Conservation (phyloP, 2,888 invertebrate genomes). For the Hyposoter didymator region DNA sequence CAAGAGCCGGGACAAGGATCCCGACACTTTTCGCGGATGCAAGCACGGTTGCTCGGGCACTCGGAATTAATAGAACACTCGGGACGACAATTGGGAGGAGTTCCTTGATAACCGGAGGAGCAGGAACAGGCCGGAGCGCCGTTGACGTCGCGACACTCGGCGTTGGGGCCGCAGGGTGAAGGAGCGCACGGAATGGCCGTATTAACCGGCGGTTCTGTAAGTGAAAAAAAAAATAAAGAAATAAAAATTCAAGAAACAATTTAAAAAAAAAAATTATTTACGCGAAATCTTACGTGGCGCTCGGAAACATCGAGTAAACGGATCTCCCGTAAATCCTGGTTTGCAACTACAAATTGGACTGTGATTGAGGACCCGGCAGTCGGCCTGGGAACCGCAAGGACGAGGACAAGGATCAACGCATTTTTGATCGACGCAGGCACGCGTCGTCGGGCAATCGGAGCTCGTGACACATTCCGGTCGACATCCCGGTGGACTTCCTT, state of each 20-base stretch:
- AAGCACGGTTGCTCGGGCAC: constrained; percentile 90
- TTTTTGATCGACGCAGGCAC: constrained; percentile 91
- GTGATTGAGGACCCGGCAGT: constrained; percentile 91
- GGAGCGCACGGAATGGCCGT: constrained; percentile 87
- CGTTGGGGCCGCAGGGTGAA: constrained; percentile 92
- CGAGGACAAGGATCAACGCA: constrained; percentile 93
- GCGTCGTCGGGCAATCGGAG: constrained; percentile 90
- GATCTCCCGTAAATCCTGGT: constrained; percentile 82
- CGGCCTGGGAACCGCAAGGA: constrained; percentile 90
- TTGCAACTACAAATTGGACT: constrained; percentile 86
- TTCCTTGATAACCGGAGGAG: constrained; percentile 87
- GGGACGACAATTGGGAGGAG: constrained; percentile 89
- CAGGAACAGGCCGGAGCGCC: constrained; percentile 87
- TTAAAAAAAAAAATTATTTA: too few species aligned
- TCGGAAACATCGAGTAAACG: constrained; percentile 83
- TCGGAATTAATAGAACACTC: constrained; percentile 89
- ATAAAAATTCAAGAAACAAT: too few species aligned
- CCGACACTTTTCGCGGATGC: constrained; percentile 92
- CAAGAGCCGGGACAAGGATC: constrained; percentile 94
- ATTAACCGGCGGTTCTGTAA: constrained; percentile 31
- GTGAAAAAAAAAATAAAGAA: too few species aligned
- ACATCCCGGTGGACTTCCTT: constrained; percentile 91
- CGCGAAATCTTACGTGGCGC: constrained; percentile 77
- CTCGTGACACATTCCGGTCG: constrained; percentile 92
- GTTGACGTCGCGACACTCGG: constrained; percentile 90